Base-by-base conservation (phyloP, 1,140 invertebrate species). In the Brachionus asplanchnoidis region DNA sequence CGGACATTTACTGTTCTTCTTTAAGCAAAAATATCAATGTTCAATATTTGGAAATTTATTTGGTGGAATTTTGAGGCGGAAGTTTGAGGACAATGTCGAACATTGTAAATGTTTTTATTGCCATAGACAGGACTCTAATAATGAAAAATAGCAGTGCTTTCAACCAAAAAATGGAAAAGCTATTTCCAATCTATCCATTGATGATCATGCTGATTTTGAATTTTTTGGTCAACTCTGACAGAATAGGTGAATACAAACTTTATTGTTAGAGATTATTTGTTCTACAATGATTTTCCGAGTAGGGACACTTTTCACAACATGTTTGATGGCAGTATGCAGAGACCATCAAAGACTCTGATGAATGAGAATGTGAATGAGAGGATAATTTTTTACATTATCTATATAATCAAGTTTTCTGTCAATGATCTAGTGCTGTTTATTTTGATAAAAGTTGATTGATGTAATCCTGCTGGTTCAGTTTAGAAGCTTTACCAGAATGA, bases 21-120 rank as follows among this genome's bases (percentile, higher is more conserved):
- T 1, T 50, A 2, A 77, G 46, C 3, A 77, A 46, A 77, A 50
- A 26, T 5, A 9, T 77, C 3, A 14, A 12, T 50, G 11, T 77
- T 77, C 73, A 77, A 77, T 77, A 77, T 26, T 20, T 36, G 42
- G 73, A 77, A 77, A 50, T 77, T 9, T 50, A 50, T 77, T 50
- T 77, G 11, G 42, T 77, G 9, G 73, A 77, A 46, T 77, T 36
- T 23, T 7, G 53, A 12, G 73, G 73, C 28, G 46, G 32, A 1
- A 28, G 8, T 28, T 46, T 77, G n/a, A 77, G 46, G 50, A 26
- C 44, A 50, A 9, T 77, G 20, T 77, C 73, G 9, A 77, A 50
- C 26, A 77, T 50, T n/a, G 26, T 77, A 6, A 50, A 28, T 50
- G 44, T 77, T 23, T 20, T 46, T 14, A 50, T 77, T 26, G 17